A percentile compares a stretch with the other conserved stretches of the same genome.
phyloP scores from a whole-genome alignment of 2,797 vertebrate genomes.

The Philypnodon macrostomus region DNA sequence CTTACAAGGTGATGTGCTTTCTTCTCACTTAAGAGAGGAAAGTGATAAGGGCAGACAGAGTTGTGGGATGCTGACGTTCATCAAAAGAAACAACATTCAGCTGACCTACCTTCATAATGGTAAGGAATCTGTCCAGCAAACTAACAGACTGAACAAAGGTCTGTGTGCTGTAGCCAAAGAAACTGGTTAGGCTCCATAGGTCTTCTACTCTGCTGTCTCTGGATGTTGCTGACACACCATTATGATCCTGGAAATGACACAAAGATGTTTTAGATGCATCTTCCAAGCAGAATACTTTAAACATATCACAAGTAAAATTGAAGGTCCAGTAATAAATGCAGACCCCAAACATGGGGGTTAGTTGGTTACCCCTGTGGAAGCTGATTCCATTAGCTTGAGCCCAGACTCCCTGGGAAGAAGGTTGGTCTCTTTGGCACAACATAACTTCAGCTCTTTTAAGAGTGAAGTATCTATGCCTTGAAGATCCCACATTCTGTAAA shows the following conservation, averaged over 20 bases:
- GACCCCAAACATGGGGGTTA: slow-evolving; percentile 15
- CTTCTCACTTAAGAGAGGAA: background rate
- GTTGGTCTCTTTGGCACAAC: slow-evolving; percentile 83
- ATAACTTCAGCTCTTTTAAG: slow-evolving; percentile 85
- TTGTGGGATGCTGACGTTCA: background rate
- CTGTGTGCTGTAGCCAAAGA: slow-evolving; percentile 93
- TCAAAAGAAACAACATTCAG: background rate
- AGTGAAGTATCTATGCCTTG: slow-evolving; percentile 68
- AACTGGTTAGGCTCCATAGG: slow-evolving; percentile 91
- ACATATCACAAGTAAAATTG: background rate
- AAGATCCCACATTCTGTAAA: slow-evolving; percentile 66
- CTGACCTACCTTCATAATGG: slow-evolving; percentile 90
- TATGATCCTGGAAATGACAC: slow-evolving; percentile 76
- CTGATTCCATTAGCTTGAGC: slow-evolving; percentile 85
- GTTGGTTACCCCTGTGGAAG: slow-evolving; percentile 81
- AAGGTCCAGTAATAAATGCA: too few relatives aligned
- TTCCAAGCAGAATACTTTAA: background rate
- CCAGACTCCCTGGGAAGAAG: slow-evolving; percentile 90
- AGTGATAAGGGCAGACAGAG: background rate
- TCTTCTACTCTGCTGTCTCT: slow-evolving; percentile 92
- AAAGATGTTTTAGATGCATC: background rate
- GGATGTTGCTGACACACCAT: slow-evolving; percentile 84
- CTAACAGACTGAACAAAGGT: slow-evolving; percentile 95
- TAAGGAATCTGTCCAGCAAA: slow-evolving; percentile 92
- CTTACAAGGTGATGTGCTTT: background rate